Conservation (phyloP, 1,140 invertebrate genomes). For the Dufourea novaeangliae region DNA sequence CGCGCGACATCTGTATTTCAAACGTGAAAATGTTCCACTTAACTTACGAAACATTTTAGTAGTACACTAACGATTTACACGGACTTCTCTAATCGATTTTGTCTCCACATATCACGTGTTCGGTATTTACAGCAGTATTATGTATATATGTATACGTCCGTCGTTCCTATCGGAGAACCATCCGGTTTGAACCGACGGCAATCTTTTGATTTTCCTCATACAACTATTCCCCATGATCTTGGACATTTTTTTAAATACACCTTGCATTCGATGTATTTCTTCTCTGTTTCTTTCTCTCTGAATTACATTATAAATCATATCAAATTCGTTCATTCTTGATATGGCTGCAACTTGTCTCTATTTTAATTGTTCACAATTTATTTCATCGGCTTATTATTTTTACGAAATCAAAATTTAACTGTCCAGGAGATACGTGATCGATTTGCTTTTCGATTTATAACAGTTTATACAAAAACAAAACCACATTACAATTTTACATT, state of each 20-base stretch:
- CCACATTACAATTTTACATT: neutral
- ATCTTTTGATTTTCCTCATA: conserved; percentile 39
- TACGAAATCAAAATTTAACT: neutral
- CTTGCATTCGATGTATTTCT: neutral
- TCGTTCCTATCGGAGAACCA: neutral
- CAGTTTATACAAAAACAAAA: neutral
- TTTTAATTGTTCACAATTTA: neutral
- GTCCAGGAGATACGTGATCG: neutral
- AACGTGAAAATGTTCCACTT: conserved; percentile 20
- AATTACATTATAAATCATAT: conserved; percentile 7
- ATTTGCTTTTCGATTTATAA: neutral
- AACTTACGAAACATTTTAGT: conserved; percentile 37
- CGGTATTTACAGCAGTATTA: conserved; percentile 44
- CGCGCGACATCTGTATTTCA: neutral
- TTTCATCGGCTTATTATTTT: neutral
- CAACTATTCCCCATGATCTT: neutral
- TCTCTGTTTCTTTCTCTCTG: neutral
- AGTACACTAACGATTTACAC: conserved; percentile 44
- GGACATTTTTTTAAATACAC: neutral
- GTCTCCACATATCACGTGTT: conserved; percentile 21
- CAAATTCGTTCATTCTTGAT: neutral
- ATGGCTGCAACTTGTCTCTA: neutral
- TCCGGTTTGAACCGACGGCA: neutral
- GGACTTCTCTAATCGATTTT: conserved; percentile 12
- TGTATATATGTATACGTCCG: conserved; percentile 41